Percentiles rank a stretch among this genome's conserved stretches.
phyloP scores from a whole-genome alignment of 2,113 vertebrate species.

The Charina bottae region DNA sequence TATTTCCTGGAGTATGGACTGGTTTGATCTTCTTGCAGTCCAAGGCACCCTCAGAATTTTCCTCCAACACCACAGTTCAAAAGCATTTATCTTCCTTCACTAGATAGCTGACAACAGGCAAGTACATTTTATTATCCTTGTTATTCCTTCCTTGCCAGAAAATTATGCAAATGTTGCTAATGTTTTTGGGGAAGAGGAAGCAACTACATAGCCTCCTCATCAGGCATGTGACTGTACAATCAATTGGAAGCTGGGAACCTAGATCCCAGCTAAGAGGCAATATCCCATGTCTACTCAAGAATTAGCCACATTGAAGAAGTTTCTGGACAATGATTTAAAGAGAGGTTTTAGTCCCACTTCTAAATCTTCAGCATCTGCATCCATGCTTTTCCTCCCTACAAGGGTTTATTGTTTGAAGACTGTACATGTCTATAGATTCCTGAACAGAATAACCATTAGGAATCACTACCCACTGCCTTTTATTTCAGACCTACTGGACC shows the following conservation, averaged over 20 bases:
- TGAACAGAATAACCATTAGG: neutral
- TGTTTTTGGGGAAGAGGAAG: neutral
- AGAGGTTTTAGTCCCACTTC: neutral
- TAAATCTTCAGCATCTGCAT: neutral
- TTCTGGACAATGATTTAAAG: neutral
- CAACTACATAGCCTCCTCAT: neutral
- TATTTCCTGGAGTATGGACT: too few species aligned
- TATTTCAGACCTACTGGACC: neutral
- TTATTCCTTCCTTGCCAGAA: neutral
- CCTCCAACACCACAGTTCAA: too few species aligned
- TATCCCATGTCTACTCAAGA: neutral
- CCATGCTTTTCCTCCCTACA: neutral
- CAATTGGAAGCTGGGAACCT: neutral
- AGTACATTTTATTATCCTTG: neutral
- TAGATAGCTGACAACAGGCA: neutral
- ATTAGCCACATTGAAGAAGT: neutral
- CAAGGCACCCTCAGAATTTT: too few species aligned
- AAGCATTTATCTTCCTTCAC: too few species aligned
- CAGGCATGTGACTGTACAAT: neutral
- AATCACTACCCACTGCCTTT: neutral
- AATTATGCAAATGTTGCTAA: neutral
- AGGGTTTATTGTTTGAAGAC: neutral
- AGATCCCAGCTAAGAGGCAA: neutral
- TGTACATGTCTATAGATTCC: neutral
- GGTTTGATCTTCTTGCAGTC: too few species aligned